Conservation (phyloP, 2,888 invertebrate genomes). For the Cephus pygmeus region DNA sequence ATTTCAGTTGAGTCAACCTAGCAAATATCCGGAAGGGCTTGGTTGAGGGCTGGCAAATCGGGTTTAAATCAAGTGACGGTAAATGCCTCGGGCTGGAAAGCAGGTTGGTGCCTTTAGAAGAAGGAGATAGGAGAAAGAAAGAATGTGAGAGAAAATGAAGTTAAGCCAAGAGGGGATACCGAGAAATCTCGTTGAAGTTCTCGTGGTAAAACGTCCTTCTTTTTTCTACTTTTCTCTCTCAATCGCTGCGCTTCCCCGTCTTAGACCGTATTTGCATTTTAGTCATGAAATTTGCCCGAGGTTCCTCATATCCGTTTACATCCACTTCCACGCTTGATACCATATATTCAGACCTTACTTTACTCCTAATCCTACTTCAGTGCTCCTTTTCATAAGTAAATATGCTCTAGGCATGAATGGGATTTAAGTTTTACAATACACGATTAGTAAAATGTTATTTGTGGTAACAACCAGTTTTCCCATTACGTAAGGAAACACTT, state of each 20-base stretch:
- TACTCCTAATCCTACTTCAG: neutral
- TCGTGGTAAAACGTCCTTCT: neutral
- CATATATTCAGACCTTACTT: conserved; percentile 11
- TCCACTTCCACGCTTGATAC: conserved; percentile 23
- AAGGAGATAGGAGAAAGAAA: conserved; percentile 24
- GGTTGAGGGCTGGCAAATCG: conserved; percentile 46
- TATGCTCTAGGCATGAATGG: neutral
- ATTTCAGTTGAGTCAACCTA: conserved; percentile 46
- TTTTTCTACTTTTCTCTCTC: conserved; percentile 29
- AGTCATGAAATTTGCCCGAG: conserved; percentile 45
- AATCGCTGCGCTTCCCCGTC: conserved; percentile 33
- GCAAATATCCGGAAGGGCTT: conserved; percentile 53
- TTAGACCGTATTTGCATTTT: conserved; percentile 52
- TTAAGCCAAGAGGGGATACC: neutral
- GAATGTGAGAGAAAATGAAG: conserved; percentile 17
- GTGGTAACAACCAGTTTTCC: neutral
- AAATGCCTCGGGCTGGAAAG: conserved; percentile 41
- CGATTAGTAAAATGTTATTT: too few relatives aligned
- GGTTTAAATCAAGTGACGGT: conserved; percentile 58
- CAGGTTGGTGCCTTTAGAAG: conserved; percentile 21
- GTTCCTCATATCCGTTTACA: conserved; percentile 43
- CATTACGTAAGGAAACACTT: neutral
- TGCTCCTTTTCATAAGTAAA: neutral
- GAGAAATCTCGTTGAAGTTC: neutral
- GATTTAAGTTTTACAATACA: neutral